Base-by-base conservation (phyloP, 2,888 invertebrate genomes). In the Xanthorhoe designata region DNA sequence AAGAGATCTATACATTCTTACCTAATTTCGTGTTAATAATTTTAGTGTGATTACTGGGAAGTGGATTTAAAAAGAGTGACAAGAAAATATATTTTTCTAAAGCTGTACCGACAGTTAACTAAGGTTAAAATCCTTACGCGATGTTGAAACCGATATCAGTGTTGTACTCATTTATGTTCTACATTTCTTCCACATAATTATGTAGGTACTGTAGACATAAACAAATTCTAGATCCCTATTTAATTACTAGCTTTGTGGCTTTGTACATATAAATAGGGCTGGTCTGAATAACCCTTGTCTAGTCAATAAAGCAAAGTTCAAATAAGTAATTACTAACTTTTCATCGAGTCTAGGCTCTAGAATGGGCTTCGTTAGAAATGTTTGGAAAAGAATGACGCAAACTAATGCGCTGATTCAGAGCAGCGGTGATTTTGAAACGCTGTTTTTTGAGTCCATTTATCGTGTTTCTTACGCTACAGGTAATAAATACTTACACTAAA, bases 361-460 rank as follows among this genome's bases (percentile, higher is more conserved):
- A 32, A 90, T 89, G 89, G 71, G 64, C 62, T 50, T 73, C 17
- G 19, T 86, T 4, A 73, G 64, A 42, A 71, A 45, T 56, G 47
- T 84, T 42, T 90, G 89, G 89, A 77, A 68, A 38, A 86, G 76
- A 69, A 65, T 87, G 52, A 84, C 90, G 3, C 76, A 78, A 13
- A 87, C 87, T 0, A 82, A 81, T 64, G 88, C 90, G 47, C 63
- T 91, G 50, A 76, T 82, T 18, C 62, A 77, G 2, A 83, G 86
- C 1, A 85, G 84, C 18, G 88, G 88, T 0, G 71, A 76, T 10
- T 72, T 82, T 29, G 91, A 92, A 74, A 82, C 71, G 3, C 76
- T 75, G 6, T 92, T 92, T 75, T 91, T 89, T 70, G 89, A 85
- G 66, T 79, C 83, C 0, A 82, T 88, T 0, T 90, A 92, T 69